These are phyloP conservation scores for Mus spicilegus DNA, from an alignment of 2,113 vertebrate genomes.

Conservation along the genomic window DNA sequence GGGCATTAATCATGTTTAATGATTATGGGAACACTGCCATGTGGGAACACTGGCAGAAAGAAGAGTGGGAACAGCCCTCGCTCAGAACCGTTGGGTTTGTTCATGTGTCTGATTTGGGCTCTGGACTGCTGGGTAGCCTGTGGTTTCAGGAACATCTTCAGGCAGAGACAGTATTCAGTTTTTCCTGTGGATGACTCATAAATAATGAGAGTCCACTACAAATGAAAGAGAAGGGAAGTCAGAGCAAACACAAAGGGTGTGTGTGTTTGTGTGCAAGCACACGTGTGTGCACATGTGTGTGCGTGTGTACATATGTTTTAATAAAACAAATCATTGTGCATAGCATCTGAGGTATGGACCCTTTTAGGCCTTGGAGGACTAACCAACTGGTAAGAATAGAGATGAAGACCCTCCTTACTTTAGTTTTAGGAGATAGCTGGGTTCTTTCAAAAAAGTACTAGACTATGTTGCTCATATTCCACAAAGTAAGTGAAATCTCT, in stretches of 20 bases:
- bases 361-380: neutral
- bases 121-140: neutral
- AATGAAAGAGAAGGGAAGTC: slow-evolving; percentile 45
- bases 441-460: neutral
- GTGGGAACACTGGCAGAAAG: neutral
- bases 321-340: neutral
- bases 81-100: neutral
- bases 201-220: slow-evolving; percentile 47
- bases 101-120: neutral
- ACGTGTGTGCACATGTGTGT: no score
- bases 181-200: slow-evolving; percentile 19
- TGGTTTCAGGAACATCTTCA: slow-evolving; percentile 16
- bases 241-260: neutral
- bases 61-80: neutral
- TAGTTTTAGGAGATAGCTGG: neutral
- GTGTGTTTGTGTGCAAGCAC: no score
- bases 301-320: neutral
- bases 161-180: neutral
- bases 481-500: neutral
- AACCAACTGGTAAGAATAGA: neutral
- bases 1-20: neutral
- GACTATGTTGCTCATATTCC: neutral
- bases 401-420: neutral
- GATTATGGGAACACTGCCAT: no score
- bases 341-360: neutral